Percentiles rank a stretch among this genome's conserved stretches.
These are phyloP conservation scores for Aurelia sp. DNA, from an alignment of 30 jellyfish, hydroid and myxozoan genomes.

Conservation along the genomic window DNA sequence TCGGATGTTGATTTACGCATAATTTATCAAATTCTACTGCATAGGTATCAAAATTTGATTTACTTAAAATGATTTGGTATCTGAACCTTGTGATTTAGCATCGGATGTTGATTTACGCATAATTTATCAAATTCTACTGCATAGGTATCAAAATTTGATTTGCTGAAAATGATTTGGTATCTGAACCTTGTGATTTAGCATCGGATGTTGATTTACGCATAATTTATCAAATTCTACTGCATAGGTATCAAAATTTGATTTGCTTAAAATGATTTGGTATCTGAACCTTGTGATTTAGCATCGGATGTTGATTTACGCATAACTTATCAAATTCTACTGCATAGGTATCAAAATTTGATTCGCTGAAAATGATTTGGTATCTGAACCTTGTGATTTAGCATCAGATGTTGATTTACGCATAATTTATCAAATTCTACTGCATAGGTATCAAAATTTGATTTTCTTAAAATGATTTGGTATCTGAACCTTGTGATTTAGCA, in stretches of 20 bases:
- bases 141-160: too few species aligned
- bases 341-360: too few species aligned
- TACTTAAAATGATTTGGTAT: constrained; percentile 32
- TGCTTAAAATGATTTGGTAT: constrained; percentile 40
- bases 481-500: constrained; percentile 48
- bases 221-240: background rate
- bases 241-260: too few species aligned
- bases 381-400: constrained; percentile 48
- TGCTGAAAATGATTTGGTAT: constrained; percentile 43
- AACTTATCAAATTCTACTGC: background rate
- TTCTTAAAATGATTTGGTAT: constrained; percentile 32
- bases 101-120: constrained; percentile 41
- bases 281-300: constrained; percentile 48
- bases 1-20: constrained; percentile 41
- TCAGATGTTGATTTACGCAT: constrained; percentile 40
- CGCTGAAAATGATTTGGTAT: constrained; percentile 43
- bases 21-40: background rate
- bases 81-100: constrained; percentile 48
- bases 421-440: background rate
- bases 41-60: too few species aligned
- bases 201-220: constrained; percentile 41
- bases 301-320: constrained; percentile 41
- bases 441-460: too few species aligned
- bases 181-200: constrained; percentile 48
- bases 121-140: background rate